phyloP scores from a whole-genome alignment of 2,113 vertebrate genomes.

The Pygoscelis antarcticus region DNA sequence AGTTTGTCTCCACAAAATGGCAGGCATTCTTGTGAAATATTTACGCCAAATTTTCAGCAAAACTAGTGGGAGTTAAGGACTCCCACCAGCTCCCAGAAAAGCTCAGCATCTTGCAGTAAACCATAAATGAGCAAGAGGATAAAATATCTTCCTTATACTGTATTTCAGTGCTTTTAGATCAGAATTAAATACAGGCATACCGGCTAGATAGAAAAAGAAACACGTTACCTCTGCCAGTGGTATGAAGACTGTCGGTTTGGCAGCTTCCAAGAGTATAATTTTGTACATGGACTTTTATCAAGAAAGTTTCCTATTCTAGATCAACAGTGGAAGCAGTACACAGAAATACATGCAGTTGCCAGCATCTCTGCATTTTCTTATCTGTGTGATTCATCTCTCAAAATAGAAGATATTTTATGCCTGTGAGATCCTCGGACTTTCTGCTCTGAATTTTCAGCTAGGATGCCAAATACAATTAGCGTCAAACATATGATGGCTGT shows the following conservation, averaged over 20 bases:
- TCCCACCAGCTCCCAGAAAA: slow-evolving; percentile 4
- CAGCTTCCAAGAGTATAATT: slow-evolving; percentile 25
- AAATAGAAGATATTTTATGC: neutral
- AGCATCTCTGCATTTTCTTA: neutral
- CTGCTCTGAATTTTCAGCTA: neutral
- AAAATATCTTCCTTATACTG: slow-evolving; percentile 6
- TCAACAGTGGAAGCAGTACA: slow-evolving; percentile 1
- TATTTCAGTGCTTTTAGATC: neutral
- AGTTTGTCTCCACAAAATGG: neutral
- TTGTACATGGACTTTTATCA: slow-evolving; percentile 16
- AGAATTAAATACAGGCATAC: slow-evolving; percentile 26
- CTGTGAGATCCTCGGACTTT: neutral
- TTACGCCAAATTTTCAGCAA: neutral
- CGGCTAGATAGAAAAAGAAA: slow-evolving; percentile 23
- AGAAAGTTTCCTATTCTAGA: slow-evolving; percentile 32
- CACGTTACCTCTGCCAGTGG: slow-evolving; percentile 20
- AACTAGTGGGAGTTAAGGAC: slow-evolving; percentile 14
- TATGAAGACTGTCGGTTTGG: slow-evolving; percentile 30
- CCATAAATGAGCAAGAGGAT: slow-evolving; percentile 43
- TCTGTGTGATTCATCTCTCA: slow-evolving; percentile 17
- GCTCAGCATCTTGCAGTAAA: slow-evolving; percentile 36
- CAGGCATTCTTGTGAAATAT: neutral
- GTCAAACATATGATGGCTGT: neutral
- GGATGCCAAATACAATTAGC: neutral
- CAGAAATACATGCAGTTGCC: neutral